Conservation (phyloP, 2,888 invertebrate genomes). For the Chloroclysta siterata region DNA sequence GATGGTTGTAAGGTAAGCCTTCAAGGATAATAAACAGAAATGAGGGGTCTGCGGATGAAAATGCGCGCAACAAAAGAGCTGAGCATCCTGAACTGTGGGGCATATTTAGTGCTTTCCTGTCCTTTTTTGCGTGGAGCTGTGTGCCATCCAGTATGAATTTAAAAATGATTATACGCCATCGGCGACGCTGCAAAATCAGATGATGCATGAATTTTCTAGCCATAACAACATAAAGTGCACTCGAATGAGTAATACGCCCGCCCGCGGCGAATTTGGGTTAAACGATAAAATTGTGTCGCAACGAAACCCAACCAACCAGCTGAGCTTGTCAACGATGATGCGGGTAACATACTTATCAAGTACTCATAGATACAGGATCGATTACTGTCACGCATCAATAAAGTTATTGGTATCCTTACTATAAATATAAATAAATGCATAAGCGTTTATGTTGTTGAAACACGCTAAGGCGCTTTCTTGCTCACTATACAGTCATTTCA, state of each 20-base stretch:
- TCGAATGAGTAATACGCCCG: conserved; percentile 55
- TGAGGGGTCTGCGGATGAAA: conserved; percentile 22
- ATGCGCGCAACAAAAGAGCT: conserved; percentile 19
- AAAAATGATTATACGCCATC: conserved; percentile 25
- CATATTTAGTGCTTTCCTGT: conserved; percentile 15
- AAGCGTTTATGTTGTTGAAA: conserved; percentile 30
- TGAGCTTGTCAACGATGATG: conserved; percentile 64
- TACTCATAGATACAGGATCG: conserved; percentile 51
- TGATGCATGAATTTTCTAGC: conserved; percentile 29
- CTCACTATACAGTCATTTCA: conserved; percentile 22
- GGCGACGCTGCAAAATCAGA: conserved; percentile 26
- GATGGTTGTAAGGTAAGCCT: conserved; percentile 10
- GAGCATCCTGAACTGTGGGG: conserved; percentile 9
- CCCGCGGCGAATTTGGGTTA: conserved; percentile 63
- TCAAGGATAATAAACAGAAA: conserved; percentile 21
- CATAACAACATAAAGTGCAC: conserved; percentile 25
- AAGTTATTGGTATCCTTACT: conserved; percentile 36
- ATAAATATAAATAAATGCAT: conserved; percentile 32
- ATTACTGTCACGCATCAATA: conserved; percentile 50
- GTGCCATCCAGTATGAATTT: conserved; percentile 16
- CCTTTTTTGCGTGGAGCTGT: conserved; percentile 15
- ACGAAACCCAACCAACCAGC: conserved; percentile 57
- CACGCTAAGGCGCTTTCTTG: conserved; percentile 27
- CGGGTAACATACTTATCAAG: conserved; percentile 57
- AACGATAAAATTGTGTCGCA: conserved; percentile 62